phyloP scores from a whole-genome alignment of 2,797 vertebrate species.

The Neostethus bicornis region DNA sequence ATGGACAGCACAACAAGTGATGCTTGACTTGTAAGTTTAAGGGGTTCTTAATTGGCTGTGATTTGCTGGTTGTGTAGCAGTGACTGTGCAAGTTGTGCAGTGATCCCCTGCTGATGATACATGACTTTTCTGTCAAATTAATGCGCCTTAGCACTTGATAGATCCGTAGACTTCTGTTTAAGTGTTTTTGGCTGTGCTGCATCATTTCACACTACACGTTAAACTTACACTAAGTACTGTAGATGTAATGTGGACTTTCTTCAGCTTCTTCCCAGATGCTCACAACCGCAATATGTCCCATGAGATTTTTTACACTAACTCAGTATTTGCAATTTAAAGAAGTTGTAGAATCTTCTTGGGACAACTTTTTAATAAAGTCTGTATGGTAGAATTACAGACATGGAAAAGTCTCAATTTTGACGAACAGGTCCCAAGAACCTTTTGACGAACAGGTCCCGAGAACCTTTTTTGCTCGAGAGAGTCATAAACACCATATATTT shows the following conservation, averaged over 20 bases:
- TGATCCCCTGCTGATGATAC: constrained; percentile 52
- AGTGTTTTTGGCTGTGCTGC: constrained; percentile 30
- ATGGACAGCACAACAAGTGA: constrained; percentile 74
- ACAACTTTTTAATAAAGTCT: constrained; percentile 18
- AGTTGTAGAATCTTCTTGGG: constrained; percentile 24
- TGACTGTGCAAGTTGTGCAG: constrained; percentile 47
- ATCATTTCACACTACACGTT: constrained; percentile 23
- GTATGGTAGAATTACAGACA: neutral
- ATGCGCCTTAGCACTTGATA: constrained; percentile 39
- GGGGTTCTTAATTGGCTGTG: constrained; percentile 74
- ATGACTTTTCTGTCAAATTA: constrained; percentile 58
- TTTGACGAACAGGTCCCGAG: too few relatives aligned
- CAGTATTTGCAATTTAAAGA: constrained; percentile 41
- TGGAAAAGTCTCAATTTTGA: neutral
- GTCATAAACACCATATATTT: too few relatives aligned
- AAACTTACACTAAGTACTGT: constrained; percentile 23
- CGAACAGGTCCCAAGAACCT: too few relatives aligned
- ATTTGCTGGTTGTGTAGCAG: constrained; percentile 63
- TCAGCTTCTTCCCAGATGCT: constrained; percentile 17
- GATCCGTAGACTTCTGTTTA: constrained; percentile 32
- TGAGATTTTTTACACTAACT: constrained; percentile 40
- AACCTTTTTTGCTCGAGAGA: too few relatives aligned
- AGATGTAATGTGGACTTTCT: constrained; percentile 40
- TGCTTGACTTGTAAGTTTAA: constrained; percentile 77
- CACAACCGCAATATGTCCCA: constrained; percentile 17